Evolutionary conservation across 1,140 invertebrate genomes (phyloP).

Genomic region (Pseudoatta argentina): DNA sequence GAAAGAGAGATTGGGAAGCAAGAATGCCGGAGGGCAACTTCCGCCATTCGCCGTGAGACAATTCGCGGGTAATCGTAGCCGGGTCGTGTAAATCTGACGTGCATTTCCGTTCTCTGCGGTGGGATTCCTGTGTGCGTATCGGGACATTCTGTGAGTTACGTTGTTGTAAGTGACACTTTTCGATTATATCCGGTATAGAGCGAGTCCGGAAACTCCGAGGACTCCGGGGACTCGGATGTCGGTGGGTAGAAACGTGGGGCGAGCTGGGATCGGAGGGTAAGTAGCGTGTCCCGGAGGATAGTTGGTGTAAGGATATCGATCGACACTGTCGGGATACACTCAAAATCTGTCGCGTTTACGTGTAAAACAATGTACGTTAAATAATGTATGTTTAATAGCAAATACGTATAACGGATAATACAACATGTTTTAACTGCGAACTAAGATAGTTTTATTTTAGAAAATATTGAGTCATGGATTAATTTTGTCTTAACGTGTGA

Average conservation of each 20-base stretch:
- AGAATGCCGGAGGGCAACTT: neutral
- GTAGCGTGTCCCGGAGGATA: constrained; percentile 58
- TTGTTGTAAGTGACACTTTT: constrained; percentile 58
- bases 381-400: neutral
- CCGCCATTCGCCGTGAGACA: neutral
- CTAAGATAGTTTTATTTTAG: neutral
- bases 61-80: constrained; percentile 1
- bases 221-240: constrained; percentile 26
- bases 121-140: constrained; percentile 45
- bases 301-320: constrained; percentile 52
- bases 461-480: neutral
- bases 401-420: no score
- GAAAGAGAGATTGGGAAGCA: neutral
- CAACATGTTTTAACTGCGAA: neutral
- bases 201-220: neutral
- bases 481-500: neutral
- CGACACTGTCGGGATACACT: constrained; percentile 45
- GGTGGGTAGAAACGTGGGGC: constrained; percentile 8
- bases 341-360: constrained; percentile 20
- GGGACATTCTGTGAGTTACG: constrained; percentile 40
- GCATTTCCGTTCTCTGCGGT: constrained; percentile 24
- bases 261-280: constrained; percentile 27
- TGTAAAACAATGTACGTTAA: neutral
- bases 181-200: constrained; percentile 52
- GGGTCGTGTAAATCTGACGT: constrained; percentile 43